phyloP scores from a whole-genome alignment of 1,140 invertebrate species.

The Cotesia vestalis region DNA sequence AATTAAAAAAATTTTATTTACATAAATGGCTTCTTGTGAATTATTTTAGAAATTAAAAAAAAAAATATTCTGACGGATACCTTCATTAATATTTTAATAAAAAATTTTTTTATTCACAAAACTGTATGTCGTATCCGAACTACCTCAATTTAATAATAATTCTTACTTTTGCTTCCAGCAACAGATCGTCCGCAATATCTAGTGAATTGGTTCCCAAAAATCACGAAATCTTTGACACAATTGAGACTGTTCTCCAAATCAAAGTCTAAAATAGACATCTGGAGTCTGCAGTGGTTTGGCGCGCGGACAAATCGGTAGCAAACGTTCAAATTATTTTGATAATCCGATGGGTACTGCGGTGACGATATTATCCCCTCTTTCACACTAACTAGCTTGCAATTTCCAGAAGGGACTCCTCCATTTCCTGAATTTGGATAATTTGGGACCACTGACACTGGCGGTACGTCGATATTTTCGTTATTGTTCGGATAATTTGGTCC shows the following conservation, averaged over 20 bases:
- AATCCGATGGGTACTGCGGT: constrained; percentile 48
- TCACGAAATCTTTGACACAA: constrained; percentile 55
- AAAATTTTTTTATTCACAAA: too few species aligned
- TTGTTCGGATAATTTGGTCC: background rate
- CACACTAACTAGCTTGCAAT: constrained; percentile 45
- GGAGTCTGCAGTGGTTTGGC: constrained; percentile 47
- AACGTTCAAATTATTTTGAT: constrained; percentile 49
- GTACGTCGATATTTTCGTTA: background rate
- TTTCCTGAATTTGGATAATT: constrained; percentile 26
- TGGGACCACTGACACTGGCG: background rate
- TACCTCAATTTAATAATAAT: background rate
- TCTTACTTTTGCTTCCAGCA: constrained; percentile 51
- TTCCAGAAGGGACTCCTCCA: constrained; percentile 46
- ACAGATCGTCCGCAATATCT: constrained; percentile 55
- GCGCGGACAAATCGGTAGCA: constrained; percentile 53
- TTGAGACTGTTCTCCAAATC: constrained; percentile 53
- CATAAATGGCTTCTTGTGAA: too few species aligned
- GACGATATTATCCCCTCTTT: constrained; percentile 46
- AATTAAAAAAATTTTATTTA: too few species aligned
- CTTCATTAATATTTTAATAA: constrained; percentile 23
- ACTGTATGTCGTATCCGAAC: too few species aligned
- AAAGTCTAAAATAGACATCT: constrained; percentile 55
- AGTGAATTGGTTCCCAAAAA: constrained; percentile 46
- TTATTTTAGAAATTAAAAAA: too few species aligned
- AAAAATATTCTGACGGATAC: background rate